Evolutionary conservation across 2,113 vertebrate genomes (phyloP).

Genomic region (Lucifuga dentata): DNA sequence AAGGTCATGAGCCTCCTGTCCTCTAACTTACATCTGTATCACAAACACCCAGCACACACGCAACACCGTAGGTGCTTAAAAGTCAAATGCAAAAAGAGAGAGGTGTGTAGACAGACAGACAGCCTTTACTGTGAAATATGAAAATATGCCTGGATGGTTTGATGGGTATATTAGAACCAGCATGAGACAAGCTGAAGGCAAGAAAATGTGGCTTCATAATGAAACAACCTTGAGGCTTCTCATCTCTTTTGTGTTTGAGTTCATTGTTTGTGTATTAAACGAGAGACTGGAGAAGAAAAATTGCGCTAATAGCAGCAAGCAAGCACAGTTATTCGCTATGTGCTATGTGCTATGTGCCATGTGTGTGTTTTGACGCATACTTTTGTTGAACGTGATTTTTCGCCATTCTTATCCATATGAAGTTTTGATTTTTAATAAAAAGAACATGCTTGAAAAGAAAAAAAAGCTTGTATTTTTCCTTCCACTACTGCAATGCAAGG

Average conservation of each 20-base stretch:
- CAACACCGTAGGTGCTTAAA: background rate
- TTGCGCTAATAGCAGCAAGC: background rate
- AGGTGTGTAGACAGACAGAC: background rate
- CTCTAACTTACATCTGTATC: constrained; percentile 9
- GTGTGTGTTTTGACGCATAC: too few species aligned
- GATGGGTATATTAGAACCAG: background rate
- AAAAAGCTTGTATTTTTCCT: background rate
- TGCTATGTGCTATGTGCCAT: background rate
- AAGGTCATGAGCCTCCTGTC: constrained; percentile 38
- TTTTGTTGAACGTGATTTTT: background rate
- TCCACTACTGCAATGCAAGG: background rate
- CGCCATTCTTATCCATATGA: background rate
- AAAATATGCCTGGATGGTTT: background rate
- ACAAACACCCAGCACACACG: constrained; percentile 2
- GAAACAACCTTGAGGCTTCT: constrained; percentile 19
- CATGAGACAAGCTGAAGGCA: constrained; percentile 3
- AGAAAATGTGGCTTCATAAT: constrained; percentile 9
- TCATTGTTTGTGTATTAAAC: background rate
- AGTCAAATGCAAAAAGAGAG: background rate
- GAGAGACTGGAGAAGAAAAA: background rate
- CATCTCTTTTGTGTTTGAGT: background rate
- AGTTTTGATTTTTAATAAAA: constrained; percentile 6
- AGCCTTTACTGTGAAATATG: too few species aligned
- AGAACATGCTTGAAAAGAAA: background rate
- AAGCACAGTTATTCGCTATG: background rate